Base-by-base conservation (phyloP, 2,888 invertebrate genomes). In the Lucinisca nassula region DNA sequence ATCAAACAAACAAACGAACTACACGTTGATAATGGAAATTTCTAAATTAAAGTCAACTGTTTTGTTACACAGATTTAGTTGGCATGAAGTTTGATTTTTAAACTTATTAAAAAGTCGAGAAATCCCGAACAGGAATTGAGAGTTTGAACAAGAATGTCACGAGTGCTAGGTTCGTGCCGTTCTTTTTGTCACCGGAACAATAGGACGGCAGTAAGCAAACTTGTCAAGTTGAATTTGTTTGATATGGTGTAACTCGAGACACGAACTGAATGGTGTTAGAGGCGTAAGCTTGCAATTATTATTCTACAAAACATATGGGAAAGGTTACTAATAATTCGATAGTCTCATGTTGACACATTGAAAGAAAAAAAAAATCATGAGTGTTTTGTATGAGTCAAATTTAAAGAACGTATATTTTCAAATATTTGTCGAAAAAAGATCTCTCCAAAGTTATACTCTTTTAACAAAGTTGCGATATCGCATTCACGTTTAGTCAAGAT, bases 301-400 rank as follows among this genome's bases (percentile, higher is more conserved):
- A 35, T 58, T 58, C 58, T 58, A 24, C 58, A 24, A 27, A 58
- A 4, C 58, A 58, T 67, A 35, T 35, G 32, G 67, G 35, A 30
- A n/a, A 67, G 30, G 67, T 67, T 67, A 67, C 67, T 67, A 67
- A 67, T 67, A 67, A 67, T 67, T 67, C 30, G 67, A 67, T 67
- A 67, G 67, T 67, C 67, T 35, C 35, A 67, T 67, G 67, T 67
- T 67, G 67, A 67, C 67, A 67, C 67, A 35, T 67, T 35, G 21
- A 14, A 67, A 67, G 17, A 67, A 35, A 32, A 67, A n/a, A n/a
- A n/a, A n/a, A n/a, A n/a, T n/a, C n/a, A n/a, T n/a, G 27, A 58
- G 35, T 67, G 17, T 67, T 67, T 67, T 67, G 67, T 67, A 67
- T 67, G 27, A 67, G 6, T 67, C 35, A 67, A 14, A 67, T 10